Conservation (phyloP, 2,797 vertebrate species). For the Schizopygopsis pylzovi region DNA sequence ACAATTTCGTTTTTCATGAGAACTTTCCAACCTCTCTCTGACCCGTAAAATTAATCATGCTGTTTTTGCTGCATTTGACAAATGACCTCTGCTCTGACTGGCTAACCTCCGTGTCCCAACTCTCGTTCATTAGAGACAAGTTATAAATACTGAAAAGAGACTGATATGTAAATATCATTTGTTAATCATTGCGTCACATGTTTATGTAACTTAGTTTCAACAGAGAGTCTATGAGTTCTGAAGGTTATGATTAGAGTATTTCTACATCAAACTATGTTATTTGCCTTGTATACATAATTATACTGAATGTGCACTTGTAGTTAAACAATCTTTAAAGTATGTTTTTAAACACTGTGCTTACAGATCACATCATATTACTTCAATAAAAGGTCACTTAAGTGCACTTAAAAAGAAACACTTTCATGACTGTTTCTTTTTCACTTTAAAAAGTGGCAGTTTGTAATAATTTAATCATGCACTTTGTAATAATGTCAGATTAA, state of each 20-base stretch:
- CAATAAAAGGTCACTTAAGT: no score
- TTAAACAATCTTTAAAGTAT: neutral
- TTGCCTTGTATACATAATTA: no score
- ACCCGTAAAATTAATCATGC: neutral
- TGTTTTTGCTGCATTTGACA: constrained; percentile 9
- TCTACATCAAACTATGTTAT: no score
- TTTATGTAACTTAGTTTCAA: neutral
- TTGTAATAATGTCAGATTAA: neutral
- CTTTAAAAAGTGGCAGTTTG: neutral
- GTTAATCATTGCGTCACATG: neutral
- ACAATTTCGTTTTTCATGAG: neutral
- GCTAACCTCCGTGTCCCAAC: neutral
- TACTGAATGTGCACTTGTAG: no score
- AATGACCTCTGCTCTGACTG: neutral
- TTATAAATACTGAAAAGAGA: neutral
- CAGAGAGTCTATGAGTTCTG: no score
- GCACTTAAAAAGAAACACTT: neutral
- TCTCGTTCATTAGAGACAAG: neutral
- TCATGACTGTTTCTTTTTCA: neutral
- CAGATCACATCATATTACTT: no score
- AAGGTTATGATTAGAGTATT: no score
- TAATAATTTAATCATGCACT: neutral
- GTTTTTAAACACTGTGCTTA: neutral
- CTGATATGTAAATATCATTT: neutral
- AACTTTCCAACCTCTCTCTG: neutral